phyloP scores from a whole-genome alignment of 2,888 invertebrate genomes.

The Merodon equestris region DNA sequence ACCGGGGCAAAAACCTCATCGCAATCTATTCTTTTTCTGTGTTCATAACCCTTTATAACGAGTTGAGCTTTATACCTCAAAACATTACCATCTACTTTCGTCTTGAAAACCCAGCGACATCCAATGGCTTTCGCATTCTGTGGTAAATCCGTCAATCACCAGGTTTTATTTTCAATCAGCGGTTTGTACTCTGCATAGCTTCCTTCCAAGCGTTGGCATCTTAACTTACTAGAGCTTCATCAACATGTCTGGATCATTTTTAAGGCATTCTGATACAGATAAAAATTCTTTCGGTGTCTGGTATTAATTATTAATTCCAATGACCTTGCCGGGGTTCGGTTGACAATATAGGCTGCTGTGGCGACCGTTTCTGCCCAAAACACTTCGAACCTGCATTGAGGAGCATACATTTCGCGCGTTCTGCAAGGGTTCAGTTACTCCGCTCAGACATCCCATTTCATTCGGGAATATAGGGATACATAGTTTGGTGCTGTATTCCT shows the following conservation, averaged over 20 bases:
- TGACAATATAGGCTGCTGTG: background rate
- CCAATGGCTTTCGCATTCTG: background rate
- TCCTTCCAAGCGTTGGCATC: too few species aligned
- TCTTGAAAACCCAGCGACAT: conserved; percentile 8
- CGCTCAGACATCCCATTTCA: background rate
- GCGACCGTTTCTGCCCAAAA: background rate
- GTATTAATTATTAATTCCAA: too few species aligned
- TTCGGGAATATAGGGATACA: background rate
- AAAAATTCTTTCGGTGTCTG: background rate
- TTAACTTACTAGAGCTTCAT: background rate
- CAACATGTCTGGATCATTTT: background rate
- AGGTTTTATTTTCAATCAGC: conserved; percentile 1
- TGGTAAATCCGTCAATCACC: background rate
- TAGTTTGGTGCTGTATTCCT: background rate
- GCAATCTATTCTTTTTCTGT: conserved; percentile 15
- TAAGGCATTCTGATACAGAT: background rate
- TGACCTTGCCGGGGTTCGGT: background rate
- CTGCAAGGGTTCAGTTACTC: background rate
- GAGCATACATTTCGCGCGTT: background rate
- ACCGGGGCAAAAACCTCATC: conserved; percentile 21
- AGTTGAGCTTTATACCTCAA: conserved; percentile 1
- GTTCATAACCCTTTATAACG: conserved; percentile 18
- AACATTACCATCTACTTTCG: background rate
- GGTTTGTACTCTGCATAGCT: too few species aligned
- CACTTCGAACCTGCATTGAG: background rate